Conservation (phyloP, 64 coral and sea anemone genomes). For the Dendrophyllia cribrosa region DNA sequence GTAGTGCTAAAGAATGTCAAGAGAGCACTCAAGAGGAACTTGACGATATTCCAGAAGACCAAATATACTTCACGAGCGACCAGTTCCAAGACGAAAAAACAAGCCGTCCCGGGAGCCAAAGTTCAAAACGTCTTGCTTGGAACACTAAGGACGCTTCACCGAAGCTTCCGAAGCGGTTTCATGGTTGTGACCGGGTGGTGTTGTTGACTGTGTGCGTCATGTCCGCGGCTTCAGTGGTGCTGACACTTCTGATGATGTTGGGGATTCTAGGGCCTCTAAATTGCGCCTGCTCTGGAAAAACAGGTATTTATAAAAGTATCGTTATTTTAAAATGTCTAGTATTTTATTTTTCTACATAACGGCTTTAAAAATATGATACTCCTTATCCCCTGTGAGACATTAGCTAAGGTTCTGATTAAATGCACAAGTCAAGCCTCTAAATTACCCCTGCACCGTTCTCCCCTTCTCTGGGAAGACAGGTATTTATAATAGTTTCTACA, state of each 20-base stretch:
- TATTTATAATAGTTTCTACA: too few relatives aligned
- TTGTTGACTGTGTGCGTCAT: slow-evolving; percentile 6
- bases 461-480: too few relatives aligned
- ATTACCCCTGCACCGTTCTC: too few relatives aligned
- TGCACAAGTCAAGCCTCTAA: too few relatives aligned
- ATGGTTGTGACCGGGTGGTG: not conserved
- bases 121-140: not conserved
- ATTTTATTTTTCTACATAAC: too few relatives aligned
- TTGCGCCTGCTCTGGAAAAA: not conserved
- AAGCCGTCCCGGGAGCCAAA: not conserved
- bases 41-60: not conserved
- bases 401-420: too few relatives aligned
- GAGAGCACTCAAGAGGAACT: not conserved
- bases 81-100: not conserved
- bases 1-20: not conserved
- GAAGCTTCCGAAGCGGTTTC: not conserved
- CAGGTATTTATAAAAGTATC: not conserved
- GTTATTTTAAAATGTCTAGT: too few relatives aligned
- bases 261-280: not conserved
- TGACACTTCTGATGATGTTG: slow-evolving; percentile 9
- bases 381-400: too few relatives aligned
- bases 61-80: not conserved
- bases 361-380: too few relatives aligned
- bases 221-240: not conserved
- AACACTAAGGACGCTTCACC: not conserved